phyloP scores from a whole-genome alignment of 2,888 invertebrate genomes.

The Phengaris alcon region DNA sequence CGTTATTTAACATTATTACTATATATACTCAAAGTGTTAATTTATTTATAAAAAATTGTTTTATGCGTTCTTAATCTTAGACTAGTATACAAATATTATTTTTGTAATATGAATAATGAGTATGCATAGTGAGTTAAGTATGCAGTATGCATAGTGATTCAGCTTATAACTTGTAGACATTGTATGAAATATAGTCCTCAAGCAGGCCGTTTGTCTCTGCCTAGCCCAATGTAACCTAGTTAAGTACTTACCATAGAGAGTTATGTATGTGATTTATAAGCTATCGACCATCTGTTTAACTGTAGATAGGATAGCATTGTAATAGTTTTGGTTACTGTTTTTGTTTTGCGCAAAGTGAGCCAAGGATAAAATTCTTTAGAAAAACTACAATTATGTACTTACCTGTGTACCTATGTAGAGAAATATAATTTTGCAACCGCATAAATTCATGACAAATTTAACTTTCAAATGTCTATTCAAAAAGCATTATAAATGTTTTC shows the following conservation, averaged over 20 bases:
- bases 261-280: slow-evolving; percentile 34
- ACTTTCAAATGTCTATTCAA: too few species aligned
- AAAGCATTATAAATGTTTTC: too few species aligned
- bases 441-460: too few species aligned
- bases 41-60: too few species aligned
- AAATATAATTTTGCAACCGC: too few species aligned
- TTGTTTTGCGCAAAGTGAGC: background rate
- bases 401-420: too few species aligned
- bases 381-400: background rate
- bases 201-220: slow-evolving; percentile 44
- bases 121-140: slow-evolving; percentile 37
- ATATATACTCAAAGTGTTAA: too few species aligned
- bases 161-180: slow-evolving; percentile 43
- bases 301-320: background rate
- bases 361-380: background rate
- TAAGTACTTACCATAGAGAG: slow-evolving; percentile 38
- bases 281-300: slow-evolving; percentile 33
- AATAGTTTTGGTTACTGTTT: background rate
- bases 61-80: too few species aligned
- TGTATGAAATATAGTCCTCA: slow-evolving; percentile 46
- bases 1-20: too few species aligned
- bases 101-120: background rate
- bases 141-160: slow-evolving; percentile 40
- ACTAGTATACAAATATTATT: too few species aligned
- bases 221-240: slow-evolving; percentile 42